Evolutionary conservation across 1,140 invertebrate genomes (phyloP), one percentile per base, ranked within the genome.

Genomic region (Tyrophagus putrescentiae): DNA sequence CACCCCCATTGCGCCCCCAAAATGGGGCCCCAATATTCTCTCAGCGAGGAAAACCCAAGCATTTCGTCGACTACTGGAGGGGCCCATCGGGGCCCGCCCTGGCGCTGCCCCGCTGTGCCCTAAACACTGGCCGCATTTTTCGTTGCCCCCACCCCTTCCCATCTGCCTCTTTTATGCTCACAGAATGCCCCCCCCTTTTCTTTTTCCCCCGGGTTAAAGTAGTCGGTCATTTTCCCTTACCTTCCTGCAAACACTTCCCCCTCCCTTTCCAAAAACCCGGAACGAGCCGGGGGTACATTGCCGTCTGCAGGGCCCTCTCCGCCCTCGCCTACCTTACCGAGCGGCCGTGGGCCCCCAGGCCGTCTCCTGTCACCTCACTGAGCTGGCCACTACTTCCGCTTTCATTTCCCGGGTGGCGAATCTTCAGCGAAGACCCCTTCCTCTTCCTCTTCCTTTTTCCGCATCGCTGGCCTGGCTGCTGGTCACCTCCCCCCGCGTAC

Each of bases 281-380:
- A 98, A 73, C 76, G 94, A 62, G 92, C 95, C 0, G 97, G 62
- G 92, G 98, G 64, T 97, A 95, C 72, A 76, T 99, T 60, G 91
- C 91, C 28, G 66, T 75, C 58, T 78, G 76, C 63, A 77, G 74
- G 63, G 69, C 74, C 48, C 67, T 76, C 21, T 76, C 75, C 66
- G 71, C 72, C 41, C 66, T 75, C 53, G 74, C 72, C 83, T 1
- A 84, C 78, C 79, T 84, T 79, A 90, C 9, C 77, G 85, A 7
- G 78, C 84, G 21, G 77, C 82, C 21, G 83, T 81, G 4, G 85
- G 72, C 31, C 69, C 72, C 69, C 77, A 65, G 75, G 77, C 68
- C 78, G 79, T 72, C 73, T 76, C 67, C 70, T 76, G 68, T 74
- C 81, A 59, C 73, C 78, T 65, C 72, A 79, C 60, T 21, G 27